Percentiles rank a stretch among this genome's conserved stretches.
Conservation (phyloP, 64 coral and sea anemone genomes). For the Montipora cactus region DNA sequence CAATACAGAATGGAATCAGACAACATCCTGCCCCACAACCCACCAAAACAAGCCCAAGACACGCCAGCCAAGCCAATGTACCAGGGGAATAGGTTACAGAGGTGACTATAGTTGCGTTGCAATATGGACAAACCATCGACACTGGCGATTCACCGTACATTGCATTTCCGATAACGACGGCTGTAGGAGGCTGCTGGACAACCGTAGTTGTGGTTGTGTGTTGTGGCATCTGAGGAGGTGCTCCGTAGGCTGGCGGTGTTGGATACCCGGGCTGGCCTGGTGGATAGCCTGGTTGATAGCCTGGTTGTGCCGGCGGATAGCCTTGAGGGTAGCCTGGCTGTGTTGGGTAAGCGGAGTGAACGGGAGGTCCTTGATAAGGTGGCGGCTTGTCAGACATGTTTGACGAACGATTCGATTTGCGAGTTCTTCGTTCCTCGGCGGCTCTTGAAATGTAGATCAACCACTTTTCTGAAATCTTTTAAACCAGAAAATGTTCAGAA, state of each 20-base stretch:
- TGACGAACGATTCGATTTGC: background rate
- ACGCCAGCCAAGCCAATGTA: slow-evolving; percentile 61
- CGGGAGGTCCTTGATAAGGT: slow-evolving; percentile 15
- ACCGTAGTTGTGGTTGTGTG: slow-evolving; percentile 5
- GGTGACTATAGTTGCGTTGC: slow-evolving; percentile 47
- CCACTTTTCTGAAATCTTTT: background rate
- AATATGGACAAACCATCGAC: slow-evolving; percentile 39
- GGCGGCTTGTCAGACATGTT: slow-evolving; percentile 37
- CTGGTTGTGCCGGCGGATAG: background rate
- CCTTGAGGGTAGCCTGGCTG: background rate
- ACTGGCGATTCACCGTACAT: slow-evolving; percentile 55
- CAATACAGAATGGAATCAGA: slow-evolving; percentile 78
- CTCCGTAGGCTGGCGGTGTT: slow-evolving; percentile 18
- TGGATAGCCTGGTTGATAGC: slow-evolving; percentile 27
- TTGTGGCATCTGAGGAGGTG: background rate
- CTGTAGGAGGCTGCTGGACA: background rate
- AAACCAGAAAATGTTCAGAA: background rate
- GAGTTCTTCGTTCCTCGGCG: no score
- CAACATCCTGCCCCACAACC: slow-evolving; percentile 77
- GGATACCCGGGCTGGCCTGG: slow-evolving; percentile 1
- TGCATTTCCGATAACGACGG: slow-evolving; percentile 25
- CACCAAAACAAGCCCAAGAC: slow-evolving; percentile 36
- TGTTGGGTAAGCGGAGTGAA: background rate
- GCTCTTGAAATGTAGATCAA: background rate
- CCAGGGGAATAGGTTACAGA: slow-evolving; percentile 44